Percentiles rank a stretch among this genome's conserved stretches.
Evolutionary conservation across 2,888 invertebrate species (phyloP).

Genomic region (Helobdella robusta): DNA sequence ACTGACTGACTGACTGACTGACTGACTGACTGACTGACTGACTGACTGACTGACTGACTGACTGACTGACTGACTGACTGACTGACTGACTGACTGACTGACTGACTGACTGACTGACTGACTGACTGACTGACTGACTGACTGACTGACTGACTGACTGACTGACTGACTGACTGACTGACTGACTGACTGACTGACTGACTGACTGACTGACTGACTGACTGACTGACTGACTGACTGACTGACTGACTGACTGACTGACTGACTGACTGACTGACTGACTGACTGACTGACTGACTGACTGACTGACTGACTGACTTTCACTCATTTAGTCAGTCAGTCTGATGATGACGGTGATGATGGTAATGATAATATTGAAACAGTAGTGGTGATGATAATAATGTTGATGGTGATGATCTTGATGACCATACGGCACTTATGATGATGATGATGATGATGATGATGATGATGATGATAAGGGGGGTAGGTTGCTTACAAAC

Average conservation of each 20-base stretch:
- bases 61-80: slow-evolving; percentile 34
- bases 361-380: too few species aligned
- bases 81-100: slow-evolving; percentile 35
- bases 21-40: slow-evolving; percentile 34
- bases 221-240: slow-evolving; percentile 31
- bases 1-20: slow-evolving; percentile 35
- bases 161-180: slow-evolving; percentile 32
- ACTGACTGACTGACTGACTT: slow-evolving; percentile 30
- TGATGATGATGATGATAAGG: too few species aligned
- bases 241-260: slow-evolving; percentile 31
- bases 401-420: too few species aligned
- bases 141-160: slow-evolving; percentile 33
- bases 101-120: slow-evolving; percentile 34
- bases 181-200: slow-evolving; percentile 32
- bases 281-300: slow-evolving; percentile 31
- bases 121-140: slow-evolving; percentile 34
- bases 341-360: too few species aligned
- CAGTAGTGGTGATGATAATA: too few species aligned
- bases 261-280: slow-evolving; percentile 29
- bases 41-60: slow-evolving; percentile 34
- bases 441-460: too few species aligned
- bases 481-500: too few species aligned
- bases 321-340: too few species aligned
- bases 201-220: slow-evolving; percentile 31
- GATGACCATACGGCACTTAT: too few species aligned